Evolutionary conservation across 2,113 vertebrate species (phyloP).

Genomic region (Amphilophus citrinellus): DNA sequence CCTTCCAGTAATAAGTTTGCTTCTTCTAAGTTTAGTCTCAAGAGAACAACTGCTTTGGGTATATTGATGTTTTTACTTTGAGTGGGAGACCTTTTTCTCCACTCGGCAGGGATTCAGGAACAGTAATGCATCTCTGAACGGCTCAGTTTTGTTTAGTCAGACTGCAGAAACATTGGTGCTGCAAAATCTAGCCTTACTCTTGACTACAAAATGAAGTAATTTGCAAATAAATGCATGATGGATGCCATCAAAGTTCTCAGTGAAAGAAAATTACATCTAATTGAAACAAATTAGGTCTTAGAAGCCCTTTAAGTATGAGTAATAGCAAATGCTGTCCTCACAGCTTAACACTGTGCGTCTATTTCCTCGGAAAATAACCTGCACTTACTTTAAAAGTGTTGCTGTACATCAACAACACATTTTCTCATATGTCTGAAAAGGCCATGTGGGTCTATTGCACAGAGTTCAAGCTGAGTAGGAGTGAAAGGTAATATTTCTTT

Average conservation of each 20-base stretch:
- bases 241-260: neutral
- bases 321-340: neutral
- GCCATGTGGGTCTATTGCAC: neutral
- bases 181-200: constrained; percentile 1
- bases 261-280: constrained; percentile 5
- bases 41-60: constrained; percentile 29
- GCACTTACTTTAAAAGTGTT: constrained; percentile 6
- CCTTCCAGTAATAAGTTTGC: constrained; percentile 27
- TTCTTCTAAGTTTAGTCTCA: constrained; percentile 10
- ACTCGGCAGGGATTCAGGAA: constrained; percentile 3
- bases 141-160: constrained; percentile 22
- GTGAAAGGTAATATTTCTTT: neutral
- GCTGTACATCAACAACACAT: neutral
- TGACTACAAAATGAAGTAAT: neutral
- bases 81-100: constrained; percentile 3
- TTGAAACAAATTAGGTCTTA: constrained; percentile 14
- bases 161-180: neutral
- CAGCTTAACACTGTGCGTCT: neutral
- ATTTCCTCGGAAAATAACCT: neutral
- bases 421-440: neutral
- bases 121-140: constrained; percentile 12
- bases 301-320: neutral
- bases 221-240: neutral
- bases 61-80: constrained; percentile 24
- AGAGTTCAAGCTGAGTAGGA: neutral